These are phyloP conservation scores for Laticauda laticaudata DNA, from an alignment of 2,113 vertebrate species.

Conservation along the genomic window DNA sequence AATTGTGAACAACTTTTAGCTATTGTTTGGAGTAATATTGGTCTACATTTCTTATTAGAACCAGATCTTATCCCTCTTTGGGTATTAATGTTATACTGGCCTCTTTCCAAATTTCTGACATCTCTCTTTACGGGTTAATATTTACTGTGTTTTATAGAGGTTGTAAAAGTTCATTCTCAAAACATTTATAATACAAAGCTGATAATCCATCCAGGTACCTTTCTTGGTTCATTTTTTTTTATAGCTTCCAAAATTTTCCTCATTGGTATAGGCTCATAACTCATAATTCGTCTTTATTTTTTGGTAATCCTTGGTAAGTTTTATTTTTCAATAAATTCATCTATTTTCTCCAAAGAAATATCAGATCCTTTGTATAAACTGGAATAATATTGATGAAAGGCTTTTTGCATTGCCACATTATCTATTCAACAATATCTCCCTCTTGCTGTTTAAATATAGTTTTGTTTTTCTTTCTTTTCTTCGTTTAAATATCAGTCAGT, in stretches of 20 bases:
- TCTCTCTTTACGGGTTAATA: not conserved
- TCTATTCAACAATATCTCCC: not conserved
- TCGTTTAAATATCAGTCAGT: not conserved
- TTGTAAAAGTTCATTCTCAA: not conserved
- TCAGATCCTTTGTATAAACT: not conserved
- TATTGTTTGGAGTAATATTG: not conserved
- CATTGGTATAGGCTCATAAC: not conserved
- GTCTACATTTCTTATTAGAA: not conserved
- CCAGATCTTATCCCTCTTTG: not conserved
- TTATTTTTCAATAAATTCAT: not conserved
- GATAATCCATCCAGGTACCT: not conserved
- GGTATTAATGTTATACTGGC: not conserved
- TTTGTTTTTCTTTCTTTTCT: not conserved
- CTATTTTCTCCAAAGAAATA: not conserved
- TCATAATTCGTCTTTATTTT: not conserved
- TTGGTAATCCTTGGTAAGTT: not conserved
- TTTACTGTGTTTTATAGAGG: not conserved
- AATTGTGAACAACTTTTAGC: not conserved
- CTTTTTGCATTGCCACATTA: not conserved
- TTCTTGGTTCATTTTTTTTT: not conserved
- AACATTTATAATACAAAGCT: not conserved
- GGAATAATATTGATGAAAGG: not conserved
- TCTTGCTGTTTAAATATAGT: not conserved
- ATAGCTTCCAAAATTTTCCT: not conserved
- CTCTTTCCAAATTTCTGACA: not conserved